Evolutionary conservation across 1,140 invertebrate species (phyloP), one percentile per base, ranked within the genome.

Genomic region (Euwallacea similis): DNA sequence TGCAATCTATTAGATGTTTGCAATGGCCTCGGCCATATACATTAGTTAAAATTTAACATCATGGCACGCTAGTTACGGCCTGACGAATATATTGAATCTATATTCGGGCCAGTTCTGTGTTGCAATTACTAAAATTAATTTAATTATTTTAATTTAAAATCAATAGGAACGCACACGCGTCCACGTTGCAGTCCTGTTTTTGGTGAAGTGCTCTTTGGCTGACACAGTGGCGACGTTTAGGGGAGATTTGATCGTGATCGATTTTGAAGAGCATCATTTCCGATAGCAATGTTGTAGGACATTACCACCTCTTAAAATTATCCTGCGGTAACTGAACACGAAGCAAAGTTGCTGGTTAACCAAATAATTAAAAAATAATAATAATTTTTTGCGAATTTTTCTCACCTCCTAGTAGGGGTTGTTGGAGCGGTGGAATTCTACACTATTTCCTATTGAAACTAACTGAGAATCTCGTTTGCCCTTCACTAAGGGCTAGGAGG

Each of bases 101-200:
- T 64, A 64, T 64, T 64, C 62, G 62, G 62, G 62, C 43, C 62
- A 64, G 62, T 64, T 64, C 62, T 64, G 62, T 64, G 47, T 64
- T 64, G 44, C 46, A 64, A 64, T 64, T 64, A 64, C 13, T 64
- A 64, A 50, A 64, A 64, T 64, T 64, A 64, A 64, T 64, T 64
- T 50, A 64, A 64, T 64, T 64, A 64, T 50, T 64, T 64, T 64
- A 64, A 64, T 64, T 64, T 64, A 64, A 64, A 63, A 64, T 64
- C 62, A 53, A 64, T 64, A 64, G n/a, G 43, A 21, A 64, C 46
- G 62, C 62, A 64, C 62, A 64, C n/a, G 62, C 43, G 62, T 64
- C 42, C 46, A n/a, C n/a, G n/a, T 11, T 44, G n/a, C n/a, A 43
- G 42, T 9, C 59, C 13, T 21, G 33, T 64, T 64, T 64, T 64